A percentile compares a stretch with the other conserved stretches of the same genome.
Conservation (phyloP, 2,113 vertebrate species). For the Pteruthius melanotis region DNA sequence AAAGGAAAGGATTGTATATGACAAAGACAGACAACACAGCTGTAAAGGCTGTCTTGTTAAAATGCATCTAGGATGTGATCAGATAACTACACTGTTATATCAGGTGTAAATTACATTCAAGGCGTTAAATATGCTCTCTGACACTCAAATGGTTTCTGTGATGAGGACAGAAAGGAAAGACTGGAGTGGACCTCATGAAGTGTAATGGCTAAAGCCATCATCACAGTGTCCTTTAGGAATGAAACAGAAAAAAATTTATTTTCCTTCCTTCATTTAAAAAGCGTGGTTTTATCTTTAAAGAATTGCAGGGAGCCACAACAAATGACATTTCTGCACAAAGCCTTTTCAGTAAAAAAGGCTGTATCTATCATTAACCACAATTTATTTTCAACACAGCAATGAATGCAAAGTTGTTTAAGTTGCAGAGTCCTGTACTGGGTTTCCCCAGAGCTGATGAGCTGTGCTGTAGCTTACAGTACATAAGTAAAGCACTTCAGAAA, state of each 20-base stretch:
- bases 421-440: neutral
- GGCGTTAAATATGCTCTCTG: neutral
- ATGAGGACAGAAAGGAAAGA: neutral
- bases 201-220: neutral
- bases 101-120: neutral
- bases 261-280: neutral
- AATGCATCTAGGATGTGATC: neutral
- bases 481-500: neutral
- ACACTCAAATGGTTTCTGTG: neutral
- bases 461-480: accelerated
- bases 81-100: neutral
- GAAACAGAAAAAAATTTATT: neutral
- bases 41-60: conserved; percentile 4
- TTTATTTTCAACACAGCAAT: conserved; percentile 5
- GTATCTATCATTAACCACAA: neutral
- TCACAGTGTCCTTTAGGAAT: neutral
- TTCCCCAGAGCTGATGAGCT: neutral
- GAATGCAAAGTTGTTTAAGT: neutral
- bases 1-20: conserved; percentile 1
- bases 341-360: conserved; percentile 28
- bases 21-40: conserved; percentile 6
- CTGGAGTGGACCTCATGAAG: neutral
- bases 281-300: neutral
- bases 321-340: neutral
- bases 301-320: neutral